These are phyloP conservation scores for Blera fallax DNA, from an alignment of 2,888 invertebrate genomes.

Conservation along the genomic window DNA sequence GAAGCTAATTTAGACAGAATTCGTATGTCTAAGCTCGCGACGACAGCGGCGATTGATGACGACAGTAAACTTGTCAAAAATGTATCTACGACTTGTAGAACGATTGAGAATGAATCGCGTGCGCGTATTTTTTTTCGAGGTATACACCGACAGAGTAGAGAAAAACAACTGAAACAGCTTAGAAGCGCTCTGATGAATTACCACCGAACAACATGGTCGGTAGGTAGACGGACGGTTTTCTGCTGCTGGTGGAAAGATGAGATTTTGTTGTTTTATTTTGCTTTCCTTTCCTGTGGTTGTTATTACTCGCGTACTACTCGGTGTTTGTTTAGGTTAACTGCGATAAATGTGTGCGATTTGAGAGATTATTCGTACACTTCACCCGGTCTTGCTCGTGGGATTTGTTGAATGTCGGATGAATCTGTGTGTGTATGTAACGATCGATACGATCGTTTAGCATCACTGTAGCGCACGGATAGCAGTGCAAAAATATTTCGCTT, in stretches of 20 bases:
- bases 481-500: background rate
- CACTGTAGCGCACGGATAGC: background rate
- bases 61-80: background rate
- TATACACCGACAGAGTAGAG: conserved; percentile 37
- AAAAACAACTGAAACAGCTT: conserved; percentile 63
- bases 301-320: background rate
- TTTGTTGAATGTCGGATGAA: background rate
- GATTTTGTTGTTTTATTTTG: conserved; percentile 22
- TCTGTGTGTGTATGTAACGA: background rate
- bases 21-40: conserved; percentile 17
- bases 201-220: conserved; percentile 26
- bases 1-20: conserved; percentile 44
- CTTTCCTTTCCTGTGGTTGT: conserved; percentile 4
- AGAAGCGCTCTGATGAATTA: conserved; percentile 62
- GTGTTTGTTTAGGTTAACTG: conserved; percentile 42
- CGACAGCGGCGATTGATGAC: background rate
- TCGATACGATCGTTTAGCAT: background rate
- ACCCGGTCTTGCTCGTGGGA: background rate
- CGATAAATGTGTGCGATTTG: conserved; percentile 39
- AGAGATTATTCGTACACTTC: conserved; percentile 10
- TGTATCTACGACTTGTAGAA: background rate
- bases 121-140: conserved; percentile 24
- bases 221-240: conserved; percentile 10
- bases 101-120: conserved; percentile 12
- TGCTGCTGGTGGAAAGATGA: conserved; percentile 43